Percentiles rank a stretch among this genome's conserved stretches.
Conservation (phyloP, 2,888 invertebrate species). For the Polydrusus tereticollis region DNA sequence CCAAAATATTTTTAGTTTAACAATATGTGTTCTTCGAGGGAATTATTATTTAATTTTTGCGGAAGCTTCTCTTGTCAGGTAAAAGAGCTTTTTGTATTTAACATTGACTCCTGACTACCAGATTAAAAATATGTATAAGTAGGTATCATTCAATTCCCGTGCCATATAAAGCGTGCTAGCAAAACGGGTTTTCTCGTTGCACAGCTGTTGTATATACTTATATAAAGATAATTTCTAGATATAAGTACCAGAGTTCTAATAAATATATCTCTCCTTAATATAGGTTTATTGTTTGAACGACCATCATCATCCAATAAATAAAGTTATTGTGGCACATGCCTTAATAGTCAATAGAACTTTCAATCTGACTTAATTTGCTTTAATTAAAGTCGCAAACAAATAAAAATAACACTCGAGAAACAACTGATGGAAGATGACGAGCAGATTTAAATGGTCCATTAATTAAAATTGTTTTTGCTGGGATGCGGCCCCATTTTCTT, state of each 20-base stretch:
- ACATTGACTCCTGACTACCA: no score
- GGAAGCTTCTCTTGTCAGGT: no score
- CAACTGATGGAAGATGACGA: neutral
- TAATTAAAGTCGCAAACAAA: slow-evolving; percentile 34
- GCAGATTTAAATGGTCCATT: neutral
- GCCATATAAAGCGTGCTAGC: neutral
- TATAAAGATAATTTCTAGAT: neutral
- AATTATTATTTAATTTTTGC: no score
- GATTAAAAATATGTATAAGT: no score
- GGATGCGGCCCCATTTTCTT: no score
- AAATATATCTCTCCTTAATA: neutral
- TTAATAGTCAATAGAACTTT: slow-evolving; percentile 35
- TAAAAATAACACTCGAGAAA: slow-evolving; percentile 18
- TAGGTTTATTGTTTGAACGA: neutral
- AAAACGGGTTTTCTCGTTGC: neutral
- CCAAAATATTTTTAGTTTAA: neutral
- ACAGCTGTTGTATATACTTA: neutral
- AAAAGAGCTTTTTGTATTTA: no score
- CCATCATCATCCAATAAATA: slow-evolving; percentile 8
- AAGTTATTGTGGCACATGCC: slow-evolving; percentile 41
- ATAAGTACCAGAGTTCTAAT: slow-evolving; percentile 1
- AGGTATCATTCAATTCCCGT: neutral
- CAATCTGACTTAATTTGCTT: slow-evolving; percentile 37
- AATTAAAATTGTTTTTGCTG: no score
- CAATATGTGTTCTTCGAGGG: no score